Conservation (phyloP, 1,140 invertebrate genomes). For the Aphidius gifuensis region DNA sequence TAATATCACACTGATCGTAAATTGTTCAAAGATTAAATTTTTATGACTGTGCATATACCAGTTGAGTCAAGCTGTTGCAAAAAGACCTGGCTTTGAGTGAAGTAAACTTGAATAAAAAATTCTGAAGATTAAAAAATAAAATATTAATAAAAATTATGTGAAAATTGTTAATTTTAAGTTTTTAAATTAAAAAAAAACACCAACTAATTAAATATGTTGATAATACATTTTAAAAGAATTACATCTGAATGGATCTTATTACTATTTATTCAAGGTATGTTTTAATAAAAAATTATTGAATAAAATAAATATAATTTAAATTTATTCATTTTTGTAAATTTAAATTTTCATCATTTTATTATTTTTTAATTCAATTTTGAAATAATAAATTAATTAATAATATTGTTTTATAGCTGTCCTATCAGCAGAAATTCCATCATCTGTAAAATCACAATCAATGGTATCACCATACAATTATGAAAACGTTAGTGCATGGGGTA, state of each 20-base stretch:
- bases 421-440: no score
- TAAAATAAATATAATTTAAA: no score
- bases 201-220: neutral
- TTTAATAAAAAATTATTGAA: no score
- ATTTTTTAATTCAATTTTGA: neutral
- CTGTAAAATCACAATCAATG: no score
- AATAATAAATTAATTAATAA: no score
- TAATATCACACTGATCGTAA: conserved; percentile 17
- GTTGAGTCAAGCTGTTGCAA: conserved; percentile 10
- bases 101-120: conserved; percentile 4
- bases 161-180: neutral
- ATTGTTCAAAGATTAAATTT: conserved; percentile 20
- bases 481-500: conserved; percentile 24
- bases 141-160: neutral
- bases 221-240: no score
- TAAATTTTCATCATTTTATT: no score
- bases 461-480: conserved; percentile 10
- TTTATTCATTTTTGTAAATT: no score
- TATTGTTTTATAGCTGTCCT: no score
- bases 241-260: no score
- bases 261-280: no score
- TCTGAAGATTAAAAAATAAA: neutral
- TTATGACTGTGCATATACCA: conserved; percentile 11
- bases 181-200: neutral
- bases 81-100: neutral